Evolutionary conservation across 2,888 invertebrate species (phyloP).

Genomic region (Polyommatus iphigenia): DNA sequence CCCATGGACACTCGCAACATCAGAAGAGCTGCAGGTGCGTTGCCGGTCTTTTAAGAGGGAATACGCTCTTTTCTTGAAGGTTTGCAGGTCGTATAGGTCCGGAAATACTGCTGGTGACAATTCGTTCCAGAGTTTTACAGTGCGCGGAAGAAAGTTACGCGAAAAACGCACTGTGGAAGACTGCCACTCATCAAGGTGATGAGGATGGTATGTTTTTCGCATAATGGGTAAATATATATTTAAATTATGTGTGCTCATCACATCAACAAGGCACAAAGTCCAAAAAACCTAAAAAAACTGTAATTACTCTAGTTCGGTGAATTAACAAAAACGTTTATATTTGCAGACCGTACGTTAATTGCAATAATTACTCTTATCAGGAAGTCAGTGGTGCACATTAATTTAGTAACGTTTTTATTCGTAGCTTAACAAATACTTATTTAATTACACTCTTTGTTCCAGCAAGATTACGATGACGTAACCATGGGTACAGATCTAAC

Average conservation of each 20-base stretch:
- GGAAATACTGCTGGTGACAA: too few species aligned
- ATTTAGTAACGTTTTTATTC: slow-evolving; percentile 70
- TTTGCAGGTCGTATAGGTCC: too few species aligned
- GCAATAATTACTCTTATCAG: slow-evolving; percentile 75
- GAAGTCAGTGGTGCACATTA: slow-evolving; percentile 69
- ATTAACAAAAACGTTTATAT: slow-evolving; percentile 45
- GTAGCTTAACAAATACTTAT: slow-evolving; percentile 71
- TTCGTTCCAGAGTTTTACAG: too few species aligned
- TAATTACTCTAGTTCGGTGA: neutral
- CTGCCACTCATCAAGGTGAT: too few species aligned
- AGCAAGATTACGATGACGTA: slow-evolving; percentile 65
- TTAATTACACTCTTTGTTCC: slow-evolving; percentile 75
- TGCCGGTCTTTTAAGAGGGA: too few species aligned
- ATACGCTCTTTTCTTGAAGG: too few species aligned
- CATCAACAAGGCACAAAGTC: neutral
- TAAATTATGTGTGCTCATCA: neutral
- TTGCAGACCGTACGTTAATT: slow-evolving; percentile 69
- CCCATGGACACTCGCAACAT: too few species aligned
- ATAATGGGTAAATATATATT: neutral
- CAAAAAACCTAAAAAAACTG: neutral
- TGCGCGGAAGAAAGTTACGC: too few species aligned
- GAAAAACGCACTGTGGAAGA: too few species aligned
- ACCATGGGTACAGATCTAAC: slow-evolving; percentile 57
- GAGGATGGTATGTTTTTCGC: too few species aligned
- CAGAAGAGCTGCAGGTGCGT: too few species aligned